Conservation (phyloP, 2,888 invertebrate genomes). For the Zaprionus bogoriensis region DNA sequence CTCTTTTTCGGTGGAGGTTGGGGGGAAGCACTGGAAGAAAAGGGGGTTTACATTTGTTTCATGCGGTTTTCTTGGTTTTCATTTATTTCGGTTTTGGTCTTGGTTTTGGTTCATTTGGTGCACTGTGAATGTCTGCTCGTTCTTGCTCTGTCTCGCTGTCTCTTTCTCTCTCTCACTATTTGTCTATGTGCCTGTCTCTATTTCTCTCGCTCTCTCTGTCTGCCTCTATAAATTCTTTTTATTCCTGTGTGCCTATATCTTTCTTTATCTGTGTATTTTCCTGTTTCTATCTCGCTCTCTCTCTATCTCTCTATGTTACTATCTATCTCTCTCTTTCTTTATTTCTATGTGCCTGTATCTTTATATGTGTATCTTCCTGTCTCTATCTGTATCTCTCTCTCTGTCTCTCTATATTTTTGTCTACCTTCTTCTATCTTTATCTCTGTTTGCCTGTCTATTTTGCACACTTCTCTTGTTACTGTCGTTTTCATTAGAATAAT, state of each 20-base stretch:
- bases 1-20: too few relatives aligned
- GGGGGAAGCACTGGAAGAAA: too few relatives aligned
- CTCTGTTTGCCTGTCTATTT: background rate
- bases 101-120: constrained; percentile 5
- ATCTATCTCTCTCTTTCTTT: background rate
- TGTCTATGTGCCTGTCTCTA: background rate
- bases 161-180: background rate
- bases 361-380: background rate
- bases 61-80: too few relatives aligned
- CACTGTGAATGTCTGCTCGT: constrained; percentile 1
- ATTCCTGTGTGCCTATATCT: too few relatives aligned
- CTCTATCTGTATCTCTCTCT: background rate
- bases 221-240: background rate
- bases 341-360: background rate
- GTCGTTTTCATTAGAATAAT: too few relatives aligned
- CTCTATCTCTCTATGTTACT: background rate
- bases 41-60: too few relatives aligned
- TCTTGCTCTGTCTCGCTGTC: background rate
- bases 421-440: background rate
- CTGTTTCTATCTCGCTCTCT: background rate
- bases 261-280: background rate
- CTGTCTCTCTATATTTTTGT: background rate
- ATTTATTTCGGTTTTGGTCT: background rate
- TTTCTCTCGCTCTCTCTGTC: background rate
- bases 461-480: background rate